Base-by-base conservation (phyloP, 2,888 invertebrate genomes). In the Agonopterix heracliana region DNA sequence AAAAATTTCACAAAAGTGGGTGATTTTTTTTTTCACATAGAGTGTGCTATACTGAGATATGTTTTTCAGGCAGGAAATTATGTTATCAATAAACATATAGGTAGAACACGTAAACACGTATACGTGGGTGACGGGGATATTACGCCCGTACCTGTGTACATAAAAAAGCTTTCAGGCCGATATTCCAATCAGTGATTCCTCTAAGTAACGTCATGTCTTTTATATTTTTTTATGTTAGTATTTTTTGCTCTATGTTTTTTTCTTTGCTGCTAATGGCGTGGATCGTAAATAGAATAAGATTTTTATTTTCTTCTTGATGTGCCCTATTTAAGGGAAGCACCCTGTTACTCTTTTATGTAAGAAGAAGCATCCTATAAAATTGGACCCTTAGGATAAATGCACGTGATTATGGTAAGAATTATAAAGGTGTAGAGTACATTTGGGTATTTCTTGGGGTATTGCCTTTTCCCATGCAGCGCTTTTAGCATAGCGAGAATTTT, bases 261-360 rank as follows among this genome's bases (percentile, higher is more conserved):
- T 71, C 71, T 68, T 72, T 68, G 61, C 66, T 64, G 69, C 71
- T 75, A 78, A 77, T 74, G 74, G 75, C 59, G 63, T 61, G 64
- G 73, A 75, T 78, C 75, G 78, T 76, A 75, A 78, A 77, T 71
- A 67, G 70, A 66, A 78, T 77, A 72, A 73, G 74, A 72, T 71
- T 75, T 76, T 77, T 75, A 74, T 75, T 77, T 74, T 68, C 69
- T 64, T 68, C 74, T 75, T 75, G 75, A 78, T 78, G 75, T 71
- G 68, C 68, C 66, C 68, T 70, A 69, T 74, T 76, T 68, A 68
- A 64, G 61, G 55, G 57, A 66, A 69, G 65, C 61, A 63, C 68
- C 68, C 13, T 9, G 12, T 38, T n/a, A 38, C 38, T 64, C 59
- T 68, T 71, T 68, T 62, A 66, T 61, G 65, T 71, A 64, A 69